Percentiles rank a stretch among this genome's conserved stretches.
Evolutionary conservation across 2,888 invertebrate genomes (phyloP).

Genomic region (Apotomis betuletana): DNA sequence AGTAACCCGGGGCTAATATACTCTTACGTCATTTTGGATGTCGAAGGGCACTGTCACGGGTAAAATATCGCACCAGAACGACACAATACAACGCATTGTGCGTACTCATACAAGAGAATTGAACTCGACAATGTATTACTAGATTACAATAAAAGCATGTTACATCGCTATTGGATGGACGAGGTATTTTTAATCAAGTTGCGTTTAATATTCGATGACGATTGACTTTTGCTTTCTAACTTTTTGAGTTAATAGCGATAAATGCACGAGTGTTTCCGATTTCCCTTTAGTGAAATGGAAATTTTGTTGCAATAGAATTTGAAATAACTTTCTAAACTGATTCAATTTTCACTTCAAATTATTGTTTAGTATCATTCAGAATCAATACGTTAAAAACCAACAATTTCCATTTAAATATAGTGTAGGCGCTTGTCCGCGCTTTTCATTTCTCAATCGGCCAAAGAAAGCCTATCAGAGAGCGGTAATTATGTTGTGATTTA

Average conservation of each 20-base stretch:
- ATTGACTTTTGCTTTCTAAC: conserved; percentile 24
- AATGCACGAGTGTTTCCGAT: conserved; percentile 14
- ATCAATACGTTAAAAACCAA: conserved; percentile 28
- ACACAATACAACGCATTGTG: conserved; percentile 40
- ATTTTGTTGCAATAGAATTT: conserved; percentile 12
- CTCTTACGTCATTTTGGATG: conserved; percentile 4
- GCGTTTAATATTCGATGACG: background rate
- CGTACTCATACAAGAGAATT: conserved; percentile 33
- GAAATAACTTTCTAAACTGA: conserved; percentile 35
- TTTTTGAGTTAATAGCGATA: background rate
- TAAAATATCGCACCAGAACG: conserved; percentile 60
- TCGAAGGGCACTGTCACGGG: conserved; percentile 51
- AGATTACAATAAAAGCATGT: conserved; percentile 38
- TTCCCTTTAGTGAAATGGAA: conserved; percentile 23
- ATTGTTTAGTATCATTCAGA: conserved; percentile 33
- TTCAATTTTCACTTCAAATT: conserved; percentile 36
- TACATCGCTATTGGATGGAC: conserved; percentile 11
- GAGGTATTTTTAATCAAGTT: conserved; percentile 28
- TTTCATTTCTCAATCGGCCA: conserved; percentile 70
- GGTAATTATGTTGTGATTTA: conserved; percentile 76
- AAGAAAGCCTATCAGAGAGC: conserved; percentile 67
- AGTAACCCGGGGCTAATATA: conserved; percentile 28
- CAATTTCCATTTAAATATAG: conserved; percentile 37
- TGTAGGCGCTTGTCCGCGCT: conserved; percentile 51
- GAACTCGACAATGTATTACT: conserved; percentile 31